These are phyloP conservation scores for Sebastes matsubarae DNA, from an alignment of 2,797 vertebrate species.

Conservation along the genomic window DNA sequence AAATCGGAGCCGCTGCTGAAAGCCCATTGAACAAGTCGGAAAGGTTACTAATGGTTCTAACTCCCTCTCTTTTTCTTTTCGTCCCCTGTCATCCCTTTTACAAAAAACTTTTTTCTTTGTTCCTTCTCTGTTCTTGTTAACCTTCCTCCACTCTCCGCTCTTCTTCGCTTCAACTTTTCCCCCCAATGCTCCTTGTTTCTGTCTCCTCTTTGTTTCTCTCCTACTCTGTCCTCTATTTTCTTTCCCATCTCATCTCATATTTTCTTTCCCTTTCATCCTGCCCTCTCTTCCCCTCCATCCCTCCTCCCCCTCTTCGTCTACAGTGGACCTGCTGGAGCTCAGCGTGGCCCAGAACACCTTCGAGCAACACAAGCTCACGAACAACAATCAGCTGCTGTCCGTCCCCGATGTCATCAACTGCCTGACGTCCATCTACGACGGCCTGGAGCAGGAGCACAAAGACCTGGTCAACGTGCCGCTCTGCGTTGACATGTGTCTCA, in stretches of 20 bases:
- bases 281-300: neutral
- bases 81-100: neutral
- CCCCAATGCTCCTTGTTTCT: neutral
- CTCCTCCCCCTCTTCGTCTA: neutral
- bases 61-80: neutral
- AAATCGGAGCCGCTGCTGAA: conserved; percentile 9
- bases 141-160: neutral
- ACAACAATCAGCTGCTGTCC: conserved; percentile 90
- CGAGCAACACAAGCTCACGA: conserved; percentile 91
- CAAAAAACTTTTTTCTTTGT: neutral
- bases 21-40: conserved; percentile 21
- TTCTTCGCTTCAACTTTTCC: neutral
- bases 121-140: conserved; percentile 10
- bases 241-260: neutral
- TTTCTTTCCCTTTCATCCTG: neutral
- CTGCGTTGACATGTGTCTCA: conserved; percentile 97
- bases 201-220: neutral
- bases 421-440: conserved; percentile 92
- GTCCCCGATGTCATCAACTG: conserved; percentile 95
- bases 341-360: conserved; percentile 92
- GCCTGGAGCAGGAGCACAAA: conserved; percentile 94
- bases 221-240: neutral
- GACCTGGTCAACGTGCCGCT: conserved; percentile 96
- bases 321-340: conserved; percentile 95
- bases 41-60: conserved; percentile 29